A percentile compares a stretch with the other conserved stretches of the same genome.
Evolutionary conservation across 2,113 vertebrate genomes (phyloP).

Genomic region (Sarotherodon lohbergeri): DNA sequence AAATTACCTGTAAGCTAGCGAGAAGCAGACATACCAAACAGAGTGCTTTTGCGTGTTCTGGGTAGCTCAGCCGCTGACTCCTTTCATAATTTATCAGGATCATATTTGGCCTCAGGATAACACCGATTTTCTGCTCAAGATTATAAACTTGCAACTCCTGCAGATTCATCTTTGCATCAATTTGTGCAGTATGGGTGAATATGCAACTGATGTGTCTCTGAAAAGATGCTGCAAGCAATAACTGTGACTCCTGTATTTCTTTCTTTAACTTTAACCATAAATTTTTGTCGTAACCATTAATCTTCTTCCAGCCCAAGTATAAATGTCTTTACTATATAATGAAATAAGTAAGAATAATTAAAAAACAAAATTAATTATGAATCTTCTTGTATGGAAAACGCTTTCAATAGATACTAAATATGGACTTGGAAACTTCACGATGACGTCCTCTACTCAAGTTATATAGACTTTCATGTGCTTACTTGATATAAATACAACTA

Average conservation of each 20-base stretch:
- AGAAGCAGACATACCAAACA: not conserved
- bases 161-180: not conserved
- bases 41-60: not conserved
- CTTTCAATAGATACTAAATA: not conserved
- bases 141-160: not conserved
- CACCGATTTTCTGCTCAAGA: not conserved
- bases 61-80: not conserved
- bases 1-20: not conserved
- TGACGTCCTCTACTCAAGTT: not conserved
- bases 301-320: not conserved
- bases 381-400: rapidly evolving
- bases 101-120: not conserved
- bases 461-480: not conserved
- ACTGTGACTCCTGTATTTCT: not conserved
- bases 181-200: not conserved
- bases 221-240: not conserved
- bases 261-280: rapidly evolving
- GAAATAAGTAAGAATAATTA: not conserved
- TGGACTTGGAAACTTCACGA: not conserved
- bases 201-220: not conserved
- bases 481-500: not conserved
- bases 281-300: not conserved
- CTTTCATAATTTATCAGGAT: not conserved
- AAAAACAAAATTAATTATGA: not conserved
- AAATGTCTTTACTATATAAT: not conserved